Conservation (phyloP, 2,888 invertebrate species). For the Vanessa cardui region DNA sequence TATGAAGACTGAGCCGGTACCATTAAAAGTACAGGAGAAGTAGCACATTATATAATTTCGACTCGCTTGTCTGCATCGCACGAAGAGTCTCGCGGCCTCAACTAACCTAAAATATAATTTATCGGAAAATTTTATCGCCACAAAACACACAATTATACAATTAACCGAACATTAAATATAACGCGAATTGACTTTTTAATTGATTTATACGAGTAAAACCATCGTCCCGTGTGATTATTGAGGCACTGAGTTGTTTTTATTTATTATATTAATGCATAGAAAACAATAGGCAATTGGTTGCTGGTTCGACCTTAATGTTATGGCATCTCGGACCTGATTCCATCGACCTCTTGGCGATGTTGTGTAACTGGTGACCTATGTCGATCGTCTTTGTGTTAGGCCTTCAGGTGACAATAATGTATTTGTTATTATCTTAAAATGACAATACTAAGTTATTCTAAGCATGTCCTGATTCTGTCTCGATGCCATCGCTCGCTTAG, state of each 20-base stretch:
- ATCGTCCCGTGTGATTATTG: background rate
- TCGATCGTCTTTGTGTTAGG: conserved; percentile 10
- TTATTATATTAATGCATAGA: background rate
- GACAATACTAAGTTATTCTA: background rate
- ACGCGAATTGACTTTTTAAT: background rate
- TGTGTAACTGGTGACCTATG: conserved; percentile 16
- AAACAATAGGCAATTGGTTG: conserved; percentile 19
- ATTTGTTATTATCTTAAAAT: conserved; percentile 5
- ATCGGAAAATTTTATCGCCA: background rate
- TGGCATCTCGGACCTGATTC: background rate
- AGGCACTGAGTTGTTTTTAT: background rate
- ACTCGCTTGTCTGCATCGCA: background rate
- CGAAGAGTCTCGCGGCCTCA: background rate
- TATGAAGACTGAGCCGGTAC: too few species aligned
- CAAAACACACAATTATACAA: background rate
- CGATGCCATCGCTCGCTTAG: too few species aligned
- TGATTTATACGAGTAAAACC: background rate
- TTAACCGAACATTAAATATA: background rate
- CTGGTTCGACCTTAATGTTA: background rate
- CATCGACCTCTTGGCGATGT: background rate
- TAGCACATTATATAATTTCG: too few species aligned
- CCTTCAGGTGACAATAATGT: background rate
- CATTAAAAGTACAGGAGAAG: too few species aligned
- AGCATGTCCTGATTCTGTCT: background rate
- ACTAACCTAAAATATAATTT: background rate